Base-by-base conservation (phyloP, 2,797 vertebrate species). In the Channallabes apus region DNA sequence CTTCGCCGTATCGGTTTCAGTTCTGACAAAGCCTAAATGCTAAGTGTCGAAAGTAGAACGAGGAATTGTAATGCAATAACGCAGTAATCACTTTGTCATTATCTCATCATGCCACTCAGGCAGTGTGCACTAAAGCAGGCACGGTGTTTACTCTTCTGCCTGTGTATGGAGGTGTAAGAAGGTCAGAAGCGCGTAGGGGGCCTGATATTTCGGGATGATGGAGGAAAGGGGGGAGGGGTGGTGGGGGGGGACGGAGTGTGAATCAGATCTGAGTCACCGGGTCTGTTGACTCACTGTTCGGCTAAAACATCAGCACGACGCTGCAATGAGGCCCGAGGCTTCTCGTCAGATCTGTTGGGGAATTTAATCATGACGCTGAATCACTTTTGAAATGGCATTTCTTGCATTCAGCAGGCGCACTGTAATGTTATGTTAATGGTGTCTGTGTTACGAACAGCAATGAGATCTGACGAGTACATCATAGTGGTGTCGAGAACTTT, bases 231-330 rank as follows among this genome's bases (percentile, higher is more conserved):
- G 82, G 24, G 7, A 1, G 41, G 6, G 24, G 27, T 3, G 8
- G 22, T n/a, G n/a, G n/a, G n/a, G n/a, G 24, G 62, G 8, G 35
- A 68, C 62, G 41, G 80, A 69, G 62, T 59, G 76, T 89, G 84
- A 89, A 76, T 89, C 86, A 87, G 82, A 67, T 79, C 67, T 88
- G 89, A 87, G 75, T 89, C 87, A 89, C 32, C 0, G 51, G 54
- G 68, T 61, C 72, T 67, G 64, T 87, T 69, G 87, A 77, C 83
- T 85, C 54, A 72, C 65, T 29, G 78, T 84, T 80, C 73, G n/a
- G 58, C n/a, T 59, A 71, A 84, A 62, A 72, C 78, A 73, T 41
- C 54, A 61, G 64, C 62, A 14, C 17, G 15, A 80, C 38, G 27
- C 61, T 7, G 78, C 24, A 75, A 27, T 12, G 24, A 75, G 29